Evolutionary conservation across 2,113 vertebrate species (phyloP), one percentile per base, ranked within the genome.

Genomic region (Pyrgilauda ruficollis): DNA sequence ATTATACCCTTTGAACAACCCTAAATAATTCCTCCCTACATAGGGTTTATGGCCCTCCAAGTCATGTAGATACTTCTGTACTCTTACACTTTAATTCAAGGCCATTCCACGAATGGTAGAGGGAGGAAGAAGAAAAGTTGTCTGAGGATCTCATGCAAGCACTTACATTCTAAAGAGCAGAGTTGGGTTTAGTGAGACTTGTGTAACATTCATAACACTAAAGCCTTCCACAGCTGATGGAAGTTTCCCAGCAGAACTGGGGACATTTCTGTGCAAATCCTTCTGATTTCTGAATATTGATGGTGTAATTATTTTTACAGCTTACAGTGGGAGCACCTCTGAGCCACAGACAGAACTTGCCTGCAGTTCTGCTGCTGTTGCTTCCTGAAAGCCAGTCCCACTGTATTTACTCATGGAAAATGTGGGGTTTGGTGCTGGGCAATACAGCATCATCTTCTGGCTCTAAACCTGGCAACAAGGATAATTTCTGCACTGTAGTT

Each of bases 361-460:
- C 24, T 43, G 35, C 44, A 61, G 37, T 82, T 82, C 43, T 68
- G 52, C 43, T 63, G 64, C 80, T 44, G 14, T 33, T 41, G 44
- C 7, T 83, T 37, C 20, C 22, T 24, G 46, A 4, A 15, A 7
- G 28, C 5, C 8, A 3, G 5, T 30, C 3, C 11, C 1, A 1
- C 55, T 33, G 15, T 23, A 15, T 56, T 68, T 13, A 13, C 28
- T 26, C 39, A 35, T 44, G 30, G 24, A 52, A 43, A 59, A 39
- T 3, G 6, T 2, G 5, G 47, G 59, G 3, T 63, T 52, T 50
- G 24, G 10, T 39, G n/a, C 28, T 58, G 69, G 24, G n/a, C n/a
- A 14, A 2, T 15, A 5, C 9, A 7, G 47, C 1, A 4, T 28
- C 0, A 0, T 47, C 53, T 79, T 23, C 52, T 84, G 53, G 8